Conservation (phyloP, 64 coral and sea anemone species). For the Porites australiensis region DNA sequence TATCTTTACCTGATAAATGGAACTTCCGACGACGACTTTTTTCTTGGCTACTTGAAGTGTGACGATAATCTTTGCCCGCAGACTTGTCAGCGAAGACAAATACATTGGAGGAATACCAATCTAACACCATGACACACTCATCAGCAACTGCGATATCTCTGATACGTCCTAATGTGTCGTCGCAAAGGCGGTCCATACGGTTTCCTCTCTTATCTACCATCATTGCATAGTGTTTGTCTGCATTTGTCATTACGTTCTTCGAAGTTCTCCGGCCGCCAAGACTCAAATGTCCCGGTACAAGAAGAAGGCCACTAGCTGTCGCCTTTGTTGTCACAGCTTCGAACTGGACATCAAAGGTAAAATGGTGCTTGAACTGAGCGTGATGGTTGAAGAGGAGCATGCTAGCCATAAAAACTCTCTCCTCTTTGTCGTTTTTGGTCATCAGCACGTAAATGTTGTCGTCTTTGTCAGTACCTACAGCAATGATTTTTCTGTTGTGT, state of each 20-base stretch:
- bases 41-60: background rate
- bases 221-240: background rate
- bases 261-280: background rate
- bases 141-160: background rate
- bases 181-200: background rate
- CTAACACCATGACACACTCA: background rate
- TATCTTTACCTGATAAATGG: background rate
- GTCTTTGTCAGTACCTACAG: constrained; percentile 21
- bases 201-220: background rate
- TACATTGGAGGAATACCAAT: background rate
- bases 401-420: background rate
- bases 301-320: background rate
- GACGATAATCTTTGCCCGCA: background rate
- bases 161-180: background rate
- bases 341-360: background rate
- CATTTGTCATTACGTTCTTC: background rate
- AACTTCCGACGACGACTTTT: background rate
- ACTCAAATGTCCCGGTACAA: background rate
- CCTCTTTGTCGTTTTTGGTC: background rate
- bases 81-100: background rate
- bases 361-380: background rate
- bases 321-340: background rate
- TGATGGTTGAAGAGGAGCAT: constrained; percentile 9
- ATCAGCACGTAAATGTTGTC: constrained; percentile 49
- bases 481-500: background rate